These are phyloP conservation scores for Meles meles DNA, from an alignment of 2,113 vertebrate species.

Conservation along the genomic window DNA sequence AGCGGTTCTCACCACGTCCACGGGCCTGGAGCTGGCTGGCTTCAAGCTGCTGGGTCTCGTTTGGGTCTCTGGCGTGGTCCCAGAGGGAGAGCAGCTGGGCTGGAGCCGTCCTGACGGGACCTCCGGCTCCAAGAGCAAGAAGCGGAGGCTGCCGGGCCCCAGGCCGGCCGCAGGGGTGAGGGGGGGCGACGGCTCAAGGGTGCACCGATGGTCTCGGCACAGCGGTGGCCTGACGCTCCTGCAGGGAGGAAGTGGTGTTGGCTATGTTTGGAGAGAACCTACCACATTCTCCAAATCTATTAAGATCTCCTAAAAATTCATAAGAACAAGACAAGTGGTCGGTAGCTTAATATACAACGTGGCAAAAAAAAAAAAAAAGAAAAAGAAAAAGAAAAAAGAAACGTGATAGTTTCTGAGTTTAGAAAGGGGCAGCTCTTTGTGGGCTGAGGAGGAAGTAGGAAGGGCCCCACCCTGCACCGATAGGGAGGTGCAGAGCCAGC, in stretches of 20 bases:
- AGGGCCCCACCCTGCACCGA: not conserved
- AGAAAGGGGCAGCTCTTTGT: not conserved
- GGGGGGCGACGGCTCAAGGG: rapidly evolving
- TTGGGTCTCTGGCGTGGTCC: rapidly evolving
- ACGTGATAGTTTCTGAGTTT: not conserved
- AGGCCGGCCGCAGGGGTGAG: not conserved
- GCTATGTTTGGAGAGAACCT: not conserved
- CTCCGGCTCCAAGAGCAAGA: not conserved
- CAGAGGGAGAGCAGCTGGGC: not conserved
- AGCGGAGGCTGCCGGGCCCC: rapidly evolving
- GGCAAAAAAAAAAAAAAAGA: not conserved
- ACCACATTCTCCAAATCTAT: not conserved
- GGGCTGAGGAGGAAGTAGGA: not conserved
- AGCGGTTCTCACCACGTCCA: rapidly evolving
- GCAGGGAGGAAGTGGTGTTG: not conserved
- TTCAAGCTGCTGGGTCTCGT: not conserved
- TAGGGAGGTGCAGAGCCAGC: not conserved
- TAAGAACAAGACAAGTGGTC: not conserved
- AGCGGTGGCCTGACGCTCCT: rapidly evolving
- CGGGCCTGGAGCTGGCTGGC: not conserved
- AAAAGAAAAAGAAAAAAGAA: too few species aligned
- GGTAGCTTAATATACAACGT: not conserved
- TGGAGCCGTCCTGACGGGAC: not conserved
- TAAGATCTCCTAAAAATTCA: not conserved
- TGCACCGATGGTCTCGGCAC: not conserved